Percentiles rank a stretch among this genome's conserved stretches.
Conservation (phyloP, 1,140 invertebrate species). For the Drosophila subpulchrella region DNA sequence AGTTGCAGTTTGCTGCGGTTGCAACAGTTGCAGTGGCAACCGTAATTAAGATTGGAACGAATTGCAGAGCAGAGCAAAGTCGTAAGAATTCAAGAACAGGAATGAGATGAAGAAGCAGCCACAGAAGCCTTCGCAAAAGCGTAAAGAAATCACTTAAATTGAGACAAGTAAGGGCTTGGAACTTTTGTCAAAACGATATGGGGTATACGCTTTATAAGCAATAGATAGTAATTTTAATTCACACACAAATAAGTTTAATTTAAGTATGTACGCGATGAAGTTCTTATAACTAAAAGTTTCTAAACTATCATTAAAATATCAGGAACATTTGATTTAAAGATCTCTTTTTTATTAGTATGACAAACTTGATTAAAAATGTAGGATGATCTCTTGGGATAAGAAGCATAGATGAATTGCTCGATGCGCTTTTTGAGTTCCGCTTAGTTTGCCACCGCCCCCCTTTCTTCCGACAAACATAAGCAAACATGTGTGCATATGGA, state of each 20-base stretch:
- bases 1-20: conserved; percentile 15
- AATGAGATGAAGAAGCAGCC: conserved; percentile 3
- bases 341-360: background rate
- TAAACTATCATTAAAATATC: too few relatives aligned
- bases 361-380: background rate
- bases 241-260: too few relatives aligned
- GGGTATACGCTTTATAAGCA: conserved; percentile 7
- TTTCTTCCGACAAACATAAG: conserved; percentile 1
- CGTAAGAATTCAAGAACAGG: background rate
- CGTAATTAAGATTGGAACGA: conserved; percentile 76
- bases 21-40: conserved; percentile 38
- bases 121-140: conserved; percentile 56
- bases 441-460: background rate
- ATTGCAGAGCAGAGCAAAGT: conserved; percentile 33
- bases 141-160: conserved; percentile 72
- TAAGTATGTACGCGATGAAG: too few relatives aligned
- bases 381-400: conserved; percentile 4
- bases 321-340: too few relatives aligned
- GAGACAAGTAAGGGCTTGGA: conserved; percentile 17
- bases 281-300: too few relatives aligned
- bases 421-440: conserved; percentile 6
- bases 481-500: conserved; percentile 14
- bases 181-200: background rate
- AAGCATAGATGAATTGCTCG: background rate
- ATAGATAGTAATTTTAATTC: too few relatives aligned